Evolutionary conservation across 2,797 vertebrate genomes (phyloP), one percentile per base, ranked within the genome.

Genomic region (Geotrypetes seraphini): DNA sequence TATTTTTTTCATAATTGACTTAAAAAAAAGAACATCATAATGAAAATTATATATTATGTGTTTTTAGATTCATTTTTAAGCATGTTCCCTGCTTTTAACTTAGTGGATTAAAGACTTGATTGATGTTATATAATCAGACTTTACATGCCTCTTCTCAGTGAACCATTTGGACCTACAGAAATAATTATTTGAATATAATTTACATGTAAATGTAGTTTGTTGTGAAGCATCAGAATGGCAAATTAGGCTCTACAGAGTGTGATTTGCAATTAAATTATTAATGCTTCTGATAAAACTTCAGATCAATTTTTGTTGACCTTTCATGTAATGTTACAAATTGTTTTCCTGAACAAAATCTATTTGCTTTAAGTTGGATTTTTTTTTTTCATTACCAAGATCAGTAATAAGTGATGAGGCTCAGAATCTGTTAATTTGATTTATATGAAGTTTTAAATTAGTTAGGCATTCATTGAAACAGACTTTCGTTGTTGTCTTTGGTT

Each of bases 151-250:
- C 47, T 39, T 72, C 40, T 36, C 46, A 53, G 46, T 38, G 37
- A 62, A 46, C 50, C 39, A 17, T 44, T 60, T 25, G 35, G 42
- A 85, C 84, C 82, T 81, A 69, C 62, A 58, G 66, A 83, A 80
- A 78, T 69, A 69, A 75, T 83, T 84, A 79, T 80, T 85, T 81
- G 69, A 78, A 74, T 81, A 84, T 80, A 58, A 91, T 91, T 94
- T 91, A 82, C 85, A 91, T 90, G 84, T 84, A 90, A 91, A 92
- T 91, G 81, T 68, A 66, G 73, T 83, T 87, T 78, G 65, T 72
- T 75, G 64, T 39, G 22, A 57, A 73, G 49, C 71, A 71, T 69
- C 65, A 52, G 52, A 66, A 75, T 77, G 61, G 53, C 70, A 85
- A 84, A 85, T 85, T 70, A 83, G 60, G 70, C 84, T 85, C 86